Evolutionary conservation across 2,888 invertebrate genomes (phyloP).

Genomic region (Ernsta delagoae): DNA sequence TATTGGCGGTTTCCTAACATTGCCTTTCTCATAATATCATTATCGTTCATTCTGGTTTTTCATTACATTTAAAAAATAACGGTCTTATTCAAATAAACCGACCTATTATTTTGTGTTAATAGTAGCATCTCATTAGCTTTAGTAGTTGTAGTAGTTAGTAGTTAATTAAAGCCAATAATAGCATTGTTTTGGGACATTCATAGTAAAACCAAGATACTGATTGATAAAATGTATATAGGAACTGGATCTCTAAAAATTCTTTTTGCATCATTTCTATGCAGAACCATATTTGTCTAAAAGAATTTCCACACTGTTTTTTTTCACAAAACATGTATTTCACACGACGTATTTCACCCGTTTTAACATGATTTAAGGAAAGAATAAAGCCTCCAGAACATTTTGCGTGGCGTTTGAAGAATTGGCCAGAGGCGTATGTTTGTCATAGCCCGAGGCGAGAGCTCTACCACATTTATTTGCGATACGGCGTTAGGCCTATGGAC

Average conservation of each 20-base stretch:
- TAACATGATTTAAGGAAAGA: slow-evolving; percentile 19
- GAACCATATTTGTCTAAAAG: background rate
- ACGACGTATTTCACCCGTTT: slow-evolving; percentile 6
- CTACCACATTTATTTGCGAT: slow-evolving; percentile 36
- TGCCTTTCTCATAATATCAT: background rate
- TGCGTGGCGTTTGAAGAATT: slow-evolving; percentile 27
- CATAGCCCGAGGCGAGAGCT: slow-evolving; percentile 26
- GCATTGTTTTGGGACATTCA: no score
- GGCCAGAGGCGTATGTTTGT: slow-evolving; percentile 18
- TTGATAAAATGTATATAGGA: no score
- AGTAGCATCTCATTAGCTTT: no score
- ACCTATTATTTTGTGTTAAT: no score
- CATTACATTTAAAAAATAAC: background rate
- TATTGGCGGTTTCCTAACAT: background rate
- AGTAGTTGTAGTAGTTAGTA: no score
- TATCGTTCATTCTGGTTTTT: background rate
- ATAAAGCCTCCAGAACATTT: slow-evolving; percentile 23
- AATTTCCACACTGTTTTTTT: background rate
- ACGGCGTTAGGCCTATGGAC: slow-evolving; percentile 35
- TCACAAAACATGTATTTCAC: background rate
- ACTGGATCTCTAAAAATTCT: background rate
- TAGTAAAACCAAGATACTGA: no score
- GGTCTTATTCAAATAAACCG: no score
- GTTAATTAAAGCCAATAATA: no score
- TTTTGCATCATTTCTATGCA: background rate